These are phyloP conservation scores for Hephaestus fuliginosus DNA, from an alignment of 2,797 vertebrate genomes.

Conservation along the genomic window DNA sequence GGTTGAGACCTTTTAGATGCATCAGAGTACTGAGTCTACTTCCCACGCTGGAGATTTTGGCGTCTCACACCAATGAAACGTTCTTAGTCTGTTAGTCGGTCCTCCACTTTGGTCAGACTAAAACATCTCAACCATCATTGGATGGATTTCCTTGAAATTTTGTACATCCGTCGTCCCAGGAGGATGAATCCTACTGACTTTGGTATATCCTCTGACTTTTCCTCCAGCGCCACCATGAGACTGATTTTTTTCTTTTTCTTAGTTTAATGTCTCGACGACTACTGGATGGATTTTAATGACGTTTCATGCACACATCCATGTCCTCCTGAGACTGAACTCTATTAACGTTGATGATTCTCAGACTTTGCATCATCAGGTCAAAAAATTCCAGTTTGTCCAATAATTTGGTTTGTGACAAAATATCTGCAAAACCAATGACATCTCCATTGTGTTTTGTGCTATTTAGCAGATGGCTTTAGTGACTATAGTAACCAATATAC, in stretches of 20 bases:
- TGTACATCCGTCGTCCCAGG: background rate
- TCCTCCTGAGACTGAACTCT: background rate
- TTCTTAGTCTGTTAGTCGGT: background rate
- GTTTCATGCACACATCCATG: background rate
- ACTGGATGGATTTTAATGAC: background rate
- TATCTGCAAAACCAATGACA: no score
- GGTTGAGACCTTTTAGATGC: background rate
- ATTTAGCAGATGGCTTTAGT: no score
- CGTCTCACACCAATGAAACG: no score
- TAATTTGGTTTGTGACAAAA: no score
- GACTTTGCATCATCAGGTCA: background rate
- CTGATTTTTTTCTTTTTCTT: background rate
- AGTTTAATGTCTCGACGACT: background rate
- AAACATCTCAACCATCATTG: background rate
- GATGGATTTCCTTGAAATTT: background rate
- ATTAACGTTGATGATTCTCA: no score
- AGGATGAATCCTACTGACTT: background rate
- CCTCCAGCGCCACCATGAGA: background rate
- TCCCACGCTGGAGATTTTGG: background rate
- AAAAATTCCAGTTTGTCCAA: no score
- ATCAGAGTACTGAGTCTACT: background rate
- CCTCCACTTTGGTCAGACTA: background rate
- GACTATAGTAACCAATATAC: no score
- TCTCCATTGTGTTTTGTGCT: background rate
- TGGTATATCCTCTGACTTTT: background rate